Percentiles rank a stretch among this genome's conserved stretches.
Conservation (phyloP, 2,888 invertebrate species). For the Platerodrilus igneus region DNA sequence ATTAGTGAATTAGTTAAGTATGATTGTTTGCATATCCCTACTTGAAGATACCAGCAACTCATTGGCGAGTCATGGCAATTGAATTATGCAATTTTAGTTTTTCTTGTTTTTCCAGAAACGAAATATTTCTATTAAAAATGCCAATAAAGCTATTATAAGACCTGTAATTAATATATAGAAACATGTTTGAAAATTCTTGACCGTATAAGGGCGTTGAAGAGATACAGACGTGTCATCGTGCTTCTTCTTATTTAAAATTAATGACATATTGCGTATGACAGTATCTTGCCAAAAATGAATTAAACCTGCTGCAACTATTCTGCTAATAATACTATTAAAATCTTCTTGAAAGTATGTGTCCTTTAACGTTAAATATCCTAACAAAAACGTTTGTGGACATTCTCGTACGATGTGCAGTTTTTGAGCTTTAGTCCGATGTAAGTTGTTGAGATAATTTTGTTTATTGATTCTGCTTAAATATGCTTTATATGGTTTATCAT, state of each 20-base stretch:
- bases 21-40: no score
- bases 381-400: slow-evolving; percentile 45
- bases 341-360: slow-evolving; percentile 39
- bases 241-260: background rate
- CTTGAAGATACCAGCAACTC: no score
- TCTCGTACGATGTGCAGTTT: slow-evolving; percentile 41
- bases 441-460: slow-evolving; percentile 19
- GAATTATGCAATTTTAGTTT: no score
- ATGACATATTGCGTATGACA: slow-evolving; percentile 36
- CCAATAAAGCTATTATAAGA: slow-evolving; percentile 28
- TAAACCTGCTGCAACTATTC: slow-evolving; percentile 40
- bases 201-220: slow-evolving; percentile 40
- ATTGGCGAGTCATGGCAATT: no score
- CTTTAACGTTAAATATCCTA: slow-evolving; percentile 41
- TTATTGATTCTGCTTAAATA: slow-evolving; percentile 14
- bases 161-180: slow-evolving; percentile 43
- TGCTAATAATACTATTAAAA: slow-evolving; percentile 39
- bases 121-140: slow-evolving; percentile 24
- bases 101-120: no score
- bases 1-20: no score
- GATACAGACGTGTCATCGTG: slow-evolving; percentile 18
- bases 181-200: slow-evolving; percentile 43
- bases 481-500: slow-evolving; percentile 32
- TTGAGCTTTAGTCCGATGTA: background rate
- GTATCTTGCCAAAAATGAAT: slow-evolving; percentile 42